Conservation (phyloP, 2,797 vertebrate species). For the Myripristis jacobus region DNA sequence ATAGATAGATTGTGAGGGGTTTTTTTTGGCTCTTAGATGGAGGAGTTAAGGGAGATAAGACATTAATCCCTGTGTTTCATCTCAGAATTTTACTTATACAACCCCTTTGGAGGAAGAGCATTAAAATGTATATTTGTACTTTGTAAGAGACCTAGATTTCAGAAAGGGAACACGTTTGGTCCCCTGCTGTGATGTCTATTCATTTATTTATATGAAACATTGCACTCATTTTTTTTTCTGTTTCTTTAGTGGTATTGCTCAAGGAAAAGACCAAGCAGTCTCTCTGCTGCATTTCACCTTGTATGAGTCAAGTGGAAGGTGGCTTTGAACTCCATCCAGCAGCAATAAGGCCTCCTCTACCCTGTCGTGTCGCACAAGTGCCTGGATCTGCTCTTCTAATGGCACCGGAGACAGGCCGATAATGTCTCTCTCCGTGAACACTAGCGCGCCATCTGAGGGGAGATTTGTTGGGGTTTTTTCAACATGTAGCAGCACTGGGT, state of each 20-base stretch:
- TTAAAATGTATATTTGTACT: conserved; percentile 14
- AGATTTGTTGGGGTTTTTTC: conserved; percentile 47
- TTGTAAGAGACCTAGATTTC: conserved; percentile 10
- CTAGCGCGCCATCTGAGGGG: conserved; percentile 73
- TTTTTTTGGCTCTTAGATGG: conserved; percentile 18
- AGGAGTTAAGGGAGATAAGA: conserved; percentile 26
- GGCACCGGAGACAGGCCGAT: conserved; percentile 72
- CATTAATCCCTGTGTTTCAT: conserved; percentile 6
- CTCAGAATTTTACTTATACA: conserved; percentile 19
- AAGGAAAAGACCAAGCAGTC: background rate
- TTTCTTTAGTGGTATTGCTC: background rate
- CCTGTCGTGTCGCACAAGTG: conserved; percentile 66
- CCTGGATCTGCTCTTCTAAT: conserved; percentile 74
- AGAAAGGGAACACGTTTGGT: background rate
- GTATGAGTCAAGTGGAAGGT: conserved; percentile 58
- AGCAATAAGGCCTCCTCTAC: conserved; percentile 75
- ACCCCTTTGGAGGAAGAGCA: background rate
- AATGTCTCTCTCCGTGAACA: conserved; percentile 76
- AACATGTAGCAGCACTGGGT: conserved; percentile 25
- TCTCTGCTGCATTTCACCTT: conserved; percentile 58
- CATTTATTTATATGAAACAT: background rate
- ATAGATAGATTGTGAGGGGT: conserved; percentile 29
- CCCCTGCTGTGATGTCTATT: background rate
- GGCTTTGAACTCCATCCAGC: conserved; percentile 70
- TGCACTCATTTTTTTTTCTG: background rate